These are phyloP conservation scores for Brienomyrus longianalis DNA, from an alignment of 2,113 vertebrate species.

Conservation along the genomic window DNA sequence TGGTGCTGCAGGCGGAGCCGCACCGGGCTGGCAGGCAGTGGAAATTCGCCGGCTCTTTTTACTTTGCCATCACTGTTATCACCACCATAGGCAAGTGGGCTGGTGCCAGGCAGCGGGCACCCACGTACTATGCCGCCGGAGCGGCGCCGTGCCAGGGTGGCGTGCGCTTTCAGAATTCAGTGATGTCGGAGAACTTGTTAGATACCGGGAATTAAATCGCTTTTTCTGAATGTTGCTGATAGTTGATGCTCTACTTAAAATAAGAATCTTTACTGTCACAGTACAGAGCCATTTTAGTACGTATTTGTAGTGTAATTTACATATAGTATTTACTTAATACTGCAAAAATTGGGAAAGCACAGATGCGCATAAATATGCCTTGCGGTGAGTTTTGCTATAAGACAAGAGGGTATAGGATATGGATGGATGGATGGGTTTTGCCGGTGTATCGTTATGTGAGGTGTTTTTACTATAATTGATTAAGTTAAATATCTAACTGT, in stretches of 20 bases:
- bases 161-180: neutral
- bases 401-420: neutral
- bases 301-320: neutral
- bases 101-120: neutral
- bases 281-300: neutral
- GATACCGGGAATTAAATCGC: neutral
- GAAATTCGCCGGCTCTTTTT: constrained; percentile 82
- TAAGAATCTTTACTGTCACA: neutral
- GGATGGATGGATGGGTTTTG: neutral
- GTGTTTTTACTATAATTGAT: neutral
- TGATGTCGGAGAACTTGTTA: neutral
- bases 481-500: neutral
- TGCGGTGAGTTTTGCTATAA: neutral
- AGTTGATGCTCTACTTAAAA: neutral
- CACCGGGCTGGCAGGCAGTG: constrained; percentile 77
- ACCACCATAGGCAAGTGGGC: constrained; percentile 78
- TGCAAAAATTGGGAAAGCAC: neutral
- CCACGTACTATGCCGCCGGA: too few species aligned
- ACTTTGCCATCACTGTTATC: constrained; percentile 86
- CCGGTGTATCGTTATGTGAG: neutral
- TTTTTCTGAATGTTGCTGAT: neutral
- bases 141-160: neutral
- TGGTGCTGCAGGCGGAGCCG: constrained; percentile 69
- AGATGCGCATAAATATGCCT: neutral
- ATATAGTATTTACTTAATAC: neutral